A percentile compares a stretch with the other conserved stretches of the same genome.
Evolutionary conservation across 1,140 invertebrate genomes (phyloP).

Genomic region (Venustaconcha ellipsiformis): DNA sequence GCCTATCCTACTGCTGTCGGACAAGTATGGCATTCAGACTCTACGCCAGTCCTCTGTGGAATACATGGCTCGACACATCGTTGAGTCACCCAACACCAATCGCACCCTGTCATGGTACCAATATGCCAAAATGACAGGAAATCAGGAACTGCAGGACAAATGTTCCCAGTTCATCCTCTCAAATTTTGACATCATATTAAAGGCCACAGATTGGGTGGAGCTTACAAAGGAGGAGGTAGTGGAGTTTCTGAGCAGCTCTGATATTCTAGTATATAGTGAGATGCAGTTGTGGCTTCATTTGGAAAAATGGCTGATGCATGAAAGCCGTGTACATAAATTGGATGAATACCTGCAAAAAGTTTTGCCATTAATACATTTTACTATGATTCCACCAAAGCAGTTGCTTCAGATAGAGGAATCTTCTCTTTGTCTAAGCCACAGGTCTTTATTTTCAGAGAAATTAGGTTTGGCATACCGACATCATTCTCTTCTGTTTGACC

Average conservation of each 20-base stretch:
- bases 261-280: constrained; percentile 61
- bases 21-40: constrained; percentile 60
- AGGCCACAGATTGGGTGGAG: constrained; percentile 57
- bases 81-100: constrained; percentile 58
- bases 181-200: constrained; percentile 61
- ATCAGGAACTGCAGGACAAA: constrained; percentile 49
- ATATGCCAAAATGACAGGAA: constrained; percentile 59
- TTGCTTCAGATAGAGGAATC: constrained; percentile 55
- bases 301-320: constrained; percentile 54
- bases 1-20: constrained; percentile 58
- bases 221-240: constrained; percentile 50
- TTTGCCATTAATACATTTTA: constrained; percentile 58
- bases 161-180: constrained; percentile 62
- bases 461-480: constrained; percentile 51
- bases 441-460: constrained; percentile 43
- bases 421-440: constrained; percentile 37
- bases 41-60: constrained; percentile 59
- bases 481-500: constrained; percentile 54
- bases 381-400: constrained; percentile 57
- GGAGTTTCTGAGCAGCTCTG: constrained; percentile 59
- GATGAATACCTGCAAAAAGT: constrained; percentile 51
- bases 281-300: constrained; percentile 49
- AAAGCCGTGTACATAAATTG: constrained; percentile 39
- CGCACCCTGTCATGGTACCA: constrained; percentile 64
- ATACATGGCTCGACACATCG: constrained; percentile 64